These are phyloP conservation scores for Cyclophora punctaria DNA, from an alignment of 2,888 invertebrate species.

Conservation along the genomic window DNA sequence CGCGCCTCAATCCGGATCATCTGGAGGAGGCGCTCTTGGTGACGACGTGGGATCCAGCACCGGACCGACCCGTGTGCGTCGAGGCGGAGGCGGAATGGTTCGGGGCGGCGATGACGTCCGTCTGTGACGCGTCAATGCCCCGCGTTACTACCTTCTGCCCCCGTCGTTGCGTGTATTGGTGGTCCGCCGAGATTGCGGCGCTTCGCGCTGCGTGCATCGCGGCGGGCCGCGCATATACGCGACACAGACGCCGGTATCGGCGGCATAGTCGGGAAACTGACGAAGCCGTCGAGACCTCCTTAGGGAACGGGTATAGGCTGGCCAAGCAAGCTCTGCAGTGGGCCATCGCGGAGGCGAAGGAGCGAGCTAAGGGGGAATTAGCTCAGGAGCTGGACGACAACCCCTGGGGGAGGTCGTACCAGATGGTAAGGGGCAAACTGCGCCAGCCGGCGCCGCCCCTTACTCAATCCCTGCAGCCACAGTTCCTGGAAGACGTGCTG, in stretches of 20 bases:
- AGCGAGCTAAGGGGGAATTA: background rate
- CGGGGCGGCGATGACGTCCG: background rate
- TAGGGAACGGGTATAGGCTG: background rate
- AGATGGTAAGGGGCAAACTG: slow-evolving; percentile 1
- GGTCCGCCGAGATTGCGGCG: background rate
- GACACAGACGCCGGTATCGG: background rate
- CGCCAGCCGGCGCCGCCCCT: slow-evolving; percentile 4
- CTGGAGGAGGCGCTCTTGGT: slow-evolving; percentile 11
- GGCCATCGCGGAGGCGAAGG: background rate
- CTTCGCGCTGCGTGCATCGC: background rate
- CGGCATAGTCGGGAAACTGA: background rate
- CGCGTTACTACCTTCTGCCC: too few relatives aligned
- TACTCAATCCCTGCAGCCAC: slow-evolving; percentile 2
- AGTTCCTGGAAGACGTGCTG: slow-evolving; percentile 1
- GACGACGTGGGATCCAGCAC: slow-evolving; percentile 3
- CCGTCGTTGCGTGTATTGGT: too few relatives aligned
- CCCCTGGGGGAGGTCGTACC: slow-evolving; percentile 1
- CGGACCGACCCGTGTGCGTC: background rate
- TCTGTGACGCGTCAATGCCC: background rate
- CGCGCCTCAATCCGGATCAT: slow-evolving; percentile 2
- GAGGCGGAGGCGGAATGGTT: background rate
- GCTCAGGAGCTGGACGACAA: slow-evolving; percentile 1
- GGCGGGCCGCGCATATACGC: background rate
- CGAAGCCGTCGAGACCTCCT: background rate
- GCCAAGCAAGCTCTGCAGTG: background rate